phyloP scores from a whole-genome alignment of 2,113 vertebrate genomes.

The rabbit (Oryctolagus cuniculus) region mOryCun1.1 NC_091435.1:166564001-166564500 shows the following conservation, averaged over 20 bases:
- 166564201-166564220: background rate
- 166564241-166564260: background rate
- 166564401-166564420: background rate
- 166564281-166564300: background rate
- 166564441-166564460: background rate
- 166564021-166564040: conserved; percentile 2
- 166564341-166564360: background rate
- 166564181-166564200: conserved; percentile 2
- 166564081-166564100: background rate
- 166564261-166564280: background rate
- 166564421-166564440: background rate
- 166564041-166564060: conserved; percentile 8
- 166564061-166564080: background rate
- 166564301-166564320: background rate
- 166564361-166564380: background rate
- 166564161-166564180: background rate
- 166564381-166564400: background rate
- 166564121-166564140: background rate
- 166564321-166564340: background rate
- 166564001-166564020: conserved; percentile 21
- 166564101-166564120: background rate
- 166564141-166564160: background rate
- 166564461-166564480: background rate
- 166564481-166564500: accelerated
- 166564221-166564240: background rate